phyloP scores from a whole-genome alignment of 2,113 vertebrate species.

The Microcebus jonahi region DNA sequence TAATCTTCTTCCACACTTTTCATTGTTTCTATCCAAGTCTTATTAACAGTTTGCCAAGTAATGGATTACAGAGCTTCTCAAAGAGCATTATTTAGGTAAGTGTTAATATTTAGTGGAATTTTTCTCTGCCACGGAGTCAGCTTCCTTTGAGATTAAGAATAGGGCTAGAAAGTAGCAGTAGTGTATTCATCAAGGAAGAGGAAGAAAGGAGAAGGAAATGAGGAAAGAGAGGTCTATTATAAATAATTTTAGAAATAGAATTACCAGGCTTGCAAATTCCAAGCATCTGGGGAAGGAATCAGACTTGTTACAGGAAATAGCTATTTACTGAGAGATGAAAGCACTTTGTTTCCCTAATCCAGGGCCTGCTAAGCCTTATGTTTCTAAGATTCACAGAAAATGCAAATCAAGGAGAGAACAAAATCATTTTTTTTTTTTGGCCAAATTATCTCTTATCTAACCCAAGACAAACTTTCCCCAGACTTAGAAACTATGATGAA shows the following conservation, averaged over 20 bases:
- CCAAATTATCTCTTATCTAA: slow-evolving; percentile 29
- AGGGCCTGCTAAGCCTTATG: not conserved
- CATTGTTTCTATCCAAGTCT: not conserved
- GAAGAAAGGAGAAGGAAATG: slow-evolving; percentile 61
- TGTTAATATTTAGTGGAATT: not conserved
- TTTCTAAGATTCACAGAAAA: slow-evolving; percentile 60
- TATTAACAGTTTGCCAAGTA: not conserved
- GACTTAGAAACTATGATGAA: not conserved
- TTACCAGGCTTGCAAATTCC: slow-evolving; percentile 80
- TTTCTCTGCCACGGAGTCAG: not conserved
- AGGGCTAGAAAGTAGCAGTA: slow-evolving; percentile 43
- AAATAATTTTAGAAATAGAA: slow-evolving; percentile 81
- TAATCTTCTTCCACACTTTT: not conserved
- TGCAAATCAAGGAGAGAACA: slow-evolving; percentile 50
- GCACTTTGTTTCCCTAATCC: slow-evolving; percentile 62
- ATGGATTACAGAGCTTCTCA: not conserved
- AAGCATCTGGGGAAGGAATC: slow-evolving; percentile 63
- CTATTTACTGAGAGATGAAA: slow-evolving; percentile 66
- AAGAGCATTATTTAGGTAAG: not conserved
- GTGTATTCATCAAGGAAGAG: slow-evolving; percentile 28
- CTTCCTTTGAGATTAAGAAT: slow-evolving; percentile 17
- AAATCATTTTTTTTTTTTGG: slow-evolving; percentile 38
- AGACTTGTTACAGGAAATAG: slow-evolving; percentile 72
- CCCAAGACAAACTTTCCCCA: slow-evolving; percentile 8
- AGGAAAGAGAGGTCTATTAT: slow-evolving; percentile 67